Conservation (phyloP, 2,888 invertebrate species). For the Xanthia icteritia region DNA sequence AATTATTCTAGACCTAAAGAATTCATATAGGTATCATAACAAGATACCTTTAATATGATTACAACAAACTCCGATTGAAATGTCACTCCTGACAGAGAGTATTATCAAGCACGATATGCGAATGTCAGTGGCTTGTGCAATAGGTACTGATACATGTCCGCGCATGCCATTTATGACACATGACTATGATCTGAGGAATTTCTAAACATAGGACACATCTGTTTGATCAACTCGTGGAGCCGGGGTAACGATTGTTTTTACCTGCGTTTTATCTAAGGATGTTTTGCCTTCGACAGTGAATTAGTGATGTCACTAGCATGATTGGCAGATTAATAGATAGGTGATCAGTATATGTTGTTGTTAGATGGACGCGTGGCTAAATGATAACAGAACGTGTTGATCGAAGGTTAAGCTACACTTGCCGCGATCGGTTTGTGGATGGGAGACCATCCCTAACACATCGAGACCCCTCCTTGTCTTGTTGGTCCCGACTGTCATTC, state of each 20-base stretch:
- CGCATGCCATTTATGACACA: constrained; percentile 31
- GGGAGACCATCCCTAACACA: no score
- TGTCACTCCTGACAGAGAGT: constrained; percentile 39
- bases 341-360: background rate
- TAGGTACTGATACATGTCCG: constrained; percentile 22
- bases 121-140: constrained; percentile 57
- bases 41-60: constrained; percentile 18
- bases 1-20: background rate
- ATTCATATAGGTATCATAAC: background rate
- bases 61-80: constrained; percentile 37
- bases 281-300: background rate
- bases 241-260: constrained; percentile 11
- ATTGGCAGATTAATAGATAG: background rate
- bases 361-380: no score
- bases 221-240: constrained; percentile 5
- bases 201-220: constrained; percentile 49
- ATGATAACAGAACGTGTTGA: no score
- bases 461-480: no score
- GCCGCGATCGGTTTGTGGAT: no score
- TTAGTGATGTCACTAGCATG: background rate
- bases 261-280: constrained; percentile 35
- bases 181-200: constrained; percentile 39
- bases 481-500: no score
- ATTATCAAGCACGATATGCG: constrained; percentile 32
- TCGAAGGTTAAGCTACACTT: no score